phyloP scores from a whole-genome alignment of 2,113 vertebrate species.

The Elephantulus edwardii region DNA sequence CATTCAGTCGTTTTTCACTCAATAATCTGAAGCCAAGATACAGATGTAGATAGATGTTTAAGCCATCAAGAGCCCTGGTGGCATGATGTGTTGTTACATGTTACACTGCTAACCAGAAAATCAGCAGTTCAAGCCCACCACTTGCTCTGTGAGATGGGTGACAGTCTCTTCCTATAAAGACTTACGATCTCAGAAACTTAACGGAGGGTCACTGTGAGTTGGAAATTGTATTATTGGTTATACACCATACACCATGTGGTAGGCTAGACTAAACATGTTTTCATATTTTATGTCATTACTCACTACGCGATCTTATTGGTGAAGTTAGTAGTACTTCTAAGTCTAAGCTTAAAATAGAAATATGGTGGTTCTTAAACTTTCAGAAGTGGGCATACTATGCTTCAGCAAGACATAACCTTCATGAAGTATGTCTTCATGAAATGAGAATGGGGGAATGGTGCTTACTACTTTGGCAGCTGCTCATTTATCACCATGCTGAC shows the following conservation, averaged over 20 bases:
- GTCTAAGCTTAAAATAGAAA: constrained; percentile 46
- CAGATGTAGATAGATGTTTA: background rate
- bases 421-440: constrained; percentile 7
- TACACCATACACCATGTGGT: background rate
- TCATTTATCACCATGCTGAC: background rate
- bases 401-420: background rate
- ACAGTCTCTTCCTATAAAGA: too few relatives aligned
- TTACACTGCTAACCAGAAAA: constrained; percentile 40
- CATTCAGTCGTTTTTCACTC: background rate
- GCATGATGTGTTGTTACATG: constrained; percentile 7
- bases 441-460: background rate
- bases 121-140: constrained; percentile 16
- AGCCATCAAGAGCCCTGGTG: background rate
- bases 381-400: background rate
- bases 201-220: too few relatives aligned
- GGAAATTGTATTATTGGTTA: background rate
- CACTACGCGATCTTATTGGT: constrained; percentile 21
- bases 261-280: constrained; percentile 24
- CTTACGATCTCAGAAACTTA: too few relatives aligned
- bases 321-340: background rate
- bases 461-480: background rate
- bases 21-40: background rate
- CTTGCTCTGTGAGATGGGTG: too few relatives aligned
- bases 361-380: constrained; percentile 21
- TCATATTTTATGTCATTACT: background rate